Evolutionary conservation across 2,113 vertebrate species (phyloP).

Genomic region (Tachycineta bicolor): DNA sequence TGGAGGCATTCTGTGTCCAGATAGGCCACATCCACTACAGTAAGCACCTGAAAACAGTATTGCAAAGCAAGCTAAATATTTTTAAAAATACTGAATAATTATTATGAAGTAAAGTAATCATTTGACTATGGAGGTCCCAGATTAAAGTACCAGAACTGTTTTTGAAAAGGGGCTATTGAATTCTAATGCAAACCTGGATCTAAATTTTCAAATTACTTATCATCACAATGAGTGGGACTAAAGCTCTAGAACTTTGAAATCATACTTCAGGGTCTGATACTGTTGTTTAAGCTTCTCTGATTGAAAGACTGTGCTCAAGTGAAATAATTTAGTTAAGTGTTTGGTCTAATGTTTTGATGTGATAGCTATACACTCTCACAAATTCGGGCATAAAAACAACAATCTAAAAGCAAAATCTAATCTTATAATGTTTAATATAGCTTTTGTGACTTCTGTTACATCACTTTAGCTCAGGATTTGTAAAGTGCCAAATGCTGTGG

Average conservation of each 20-base stretch:
- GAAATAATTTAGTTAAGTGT: background rate
- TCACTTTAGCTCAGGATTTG: background rate
- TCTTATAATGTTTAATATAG: background rate
- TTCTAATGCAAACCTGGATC: background rate
- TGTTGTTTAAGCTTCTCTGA: background rate
- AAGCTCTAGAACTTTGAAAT: background rate
- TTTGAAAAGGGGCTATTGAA: background rate
- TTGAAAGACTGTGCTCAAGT: background rate
- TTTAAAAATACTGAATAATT: background rate
- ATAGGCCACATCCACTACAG: background rate
- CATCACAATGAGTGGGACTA: background rate
- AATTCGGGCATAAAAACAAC: background rate
- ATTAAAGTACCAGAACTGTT: background rate
- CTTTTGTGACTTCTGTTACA: background rate
- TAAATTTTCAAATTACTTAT: background rate
- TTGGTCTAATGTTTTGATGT: background rate
- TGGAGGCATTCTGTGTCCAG: background rate
- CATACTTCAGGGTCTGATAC: background rate
- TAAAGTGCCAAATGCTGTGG: background rate
- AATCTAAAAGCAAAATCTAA: background rate
- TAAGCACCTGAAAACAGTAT: background rate
- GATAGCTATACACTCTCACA: background rate
- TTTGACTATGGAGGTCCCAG: background rate
- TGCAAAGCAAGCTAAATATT: background rate
- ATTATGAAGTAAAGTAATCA: background rate